These are phyloP conservation scores for Sphenodon punctatus DNA, from an alignment of 2,797 vertebrate genomes.

Conservation along the genomic window DNA sequence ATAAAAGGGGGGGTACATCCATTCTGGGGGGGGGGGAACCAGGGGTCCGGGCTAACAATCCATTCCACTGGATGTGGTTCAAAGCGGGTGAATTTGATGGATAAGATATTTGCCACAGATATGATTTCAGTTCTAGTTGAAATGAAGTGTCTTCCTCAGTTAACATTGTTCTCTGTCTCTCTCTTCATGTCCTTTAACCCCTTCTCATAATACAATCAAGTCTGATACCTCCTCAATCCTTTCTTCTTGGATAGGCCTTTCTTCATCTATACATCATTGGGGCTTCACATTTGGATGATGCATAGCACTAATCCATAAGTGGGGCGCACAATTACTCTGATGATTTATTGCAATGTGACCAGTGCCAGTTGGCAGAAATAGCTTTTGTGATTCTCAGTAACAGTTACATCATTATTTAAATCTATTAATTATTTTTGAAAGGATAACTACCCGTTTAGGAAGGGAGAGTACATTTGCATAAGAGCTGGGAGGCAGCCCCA, in stretches of 20 bases:
- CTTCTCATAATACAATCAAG: constrained; percentile 28
- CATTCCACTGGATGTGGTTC: no score
- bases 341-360: constrained; percentile 54
- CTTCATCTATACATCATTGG: constrained; percentile 44
- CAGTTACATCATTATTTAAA: constrained; percentile 62
- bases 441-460: constrained; percentile 31
- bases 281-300: constrained; percentile 46
- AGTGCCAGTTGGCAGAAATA: constrained; percentile 61
- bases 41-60: no score
- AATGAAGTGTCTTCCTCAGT: not conserved
- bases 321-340: constrained; percentile 22
- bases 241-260: constrained; percentile 29
- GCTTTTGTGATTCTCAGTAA: constrained; percentile 53
- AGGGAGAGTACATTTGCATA: not conserved
- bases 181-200: not conserved
- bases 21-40: no score
- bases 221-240: not conserved
- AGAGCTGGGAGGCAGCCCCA: not conserved
- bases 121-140: no score
- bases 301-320: constrained; percentile 31
- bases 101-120: no score
- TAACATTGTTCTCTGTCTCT: constrained; percentile 4
- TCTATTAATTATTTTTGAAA: constrained; percentile 52
- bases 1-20: no score
- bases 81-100: no score